Base-by-base conservation (phyloP, 2,888 invertebrate genomes). In the Monoplex corrugatus region DNA sequence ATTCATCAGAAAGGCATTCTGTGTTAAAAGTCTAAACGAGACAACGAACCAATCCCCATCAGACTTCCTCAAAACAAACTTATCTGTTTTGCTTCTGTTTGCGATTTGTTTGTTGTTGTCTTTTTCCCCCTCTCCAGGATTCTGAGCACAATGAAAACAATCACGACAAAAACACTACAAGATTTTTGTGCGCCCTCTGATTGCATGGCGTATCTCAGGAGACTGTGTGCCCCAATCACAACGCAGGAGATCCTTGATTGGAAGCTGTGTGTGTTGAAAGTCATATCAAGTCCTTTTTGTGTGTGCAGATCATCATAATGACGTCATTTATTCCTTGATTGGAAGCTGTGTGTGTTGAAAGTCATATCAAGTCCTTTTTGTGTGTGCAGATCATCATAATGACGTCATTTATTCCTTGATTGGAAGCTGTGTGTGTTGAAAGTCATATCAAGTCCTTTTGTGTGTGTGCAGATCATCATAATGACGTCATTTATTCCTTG, bases 221-320 rank as follows among this genome's bases (percentile, higher is more conserved):
- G 57, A 85, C 78, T n/a, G 75, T 57, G 19, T 43, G n/a, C 44
- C 80, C 88, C 78, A 88, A 80, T 80, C 50, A 50, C 23, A 19
- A 43, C 40, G 80, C 88, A n/a, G 28, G 68, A 82, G 63, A 83
- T 88, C 63, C 82, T 78, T 90, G 90, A 90, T 90, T 90, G 90
- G 43, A 72, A 38, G 78, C 28, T 83, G n/a, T 63, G 57, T 44
- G 88, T 86, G 89, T 86, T 89, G 88, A 89, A 89, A 90, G 89
- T 90, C 90, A 89, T 90, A 90, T 90, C 88, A 88, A 89, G 89
- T 90, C 90, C 75, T 84, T 38, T 72, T 87, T 90, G n/a, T 87
- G 80, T 19, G n/a, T n/a, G n/a, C n/a, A n/a, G n/a, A n/a, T n/a
- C n/a, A n/a, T n/a, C n/a, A n/a, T n/a, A n/a, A n/a, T n/a, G n/a